phyloP scores from a whole-genome alignment of 2,797 vertebrate species.

The Lycodopsis pacificus region DNA sequence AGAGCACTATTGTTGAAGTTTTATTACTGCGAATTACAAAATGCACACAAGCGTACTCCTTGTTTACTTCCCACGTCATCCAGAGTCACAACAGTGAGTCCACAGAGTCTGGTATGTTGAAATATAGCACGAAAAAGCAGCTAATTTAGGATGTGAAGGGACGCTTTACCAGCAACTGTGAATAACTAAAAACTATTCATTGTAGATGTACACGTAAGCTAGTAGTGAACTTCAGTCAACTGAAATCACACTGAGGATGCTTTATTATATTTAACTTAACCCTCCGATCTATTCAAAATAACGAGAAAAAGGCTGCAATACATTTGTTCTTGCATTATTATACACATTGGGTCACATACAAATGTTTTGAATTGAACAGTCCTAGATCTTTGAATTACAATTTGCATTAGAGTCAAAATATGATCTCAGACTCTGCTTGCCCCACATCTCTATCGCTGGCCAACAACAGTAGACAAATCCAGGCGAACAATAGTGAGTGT shows the following conservation, averaged over 20 bases:
- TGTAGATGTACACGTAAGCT: constrained; percentile 25
- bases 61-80: constrained; percentile 13
- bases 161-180: constrained; percentile 12
- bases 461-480: constrained; percentile 40
- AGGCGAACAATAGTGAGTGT: constrained; percentile 48
- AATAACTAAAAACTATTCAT: constrained; percentile 27
- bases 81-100: constrained; percentile 16
- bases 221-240: constrained; percentile 24
- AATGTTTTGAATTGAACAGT: background rate
- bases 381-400: constrained; percentile 13
- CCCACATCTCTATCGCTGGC: constrained; percentile 4
- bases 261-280: background rate
- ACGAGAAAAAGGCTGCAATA: constrained; percentile 26
- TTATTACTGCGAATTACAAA: constrained; percentile 48
- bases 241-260: background rate
- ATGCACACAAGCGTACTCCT: constrained; percentile 21
- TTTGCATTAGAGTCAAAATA: constrained; percentile 26
- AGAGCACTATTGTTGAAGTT: constrained; percentile 6
- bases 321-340: constrained; percentile 40
- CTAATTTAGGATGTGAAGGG: constrained; percentile 15
- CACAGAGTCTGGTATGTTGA: constrained; percentile 10
- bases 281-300: constrained; percentile 13
- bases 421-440: constrained; percentile 12
- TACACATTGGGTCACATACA: constrained; percentile 8
- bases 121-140: constrained; percentile 16